These are phyloP conservation scores for Microchrysa polita DNA, from an alignment of 2,888 invertebrate species.

Conservation along the genomic window DNA sequence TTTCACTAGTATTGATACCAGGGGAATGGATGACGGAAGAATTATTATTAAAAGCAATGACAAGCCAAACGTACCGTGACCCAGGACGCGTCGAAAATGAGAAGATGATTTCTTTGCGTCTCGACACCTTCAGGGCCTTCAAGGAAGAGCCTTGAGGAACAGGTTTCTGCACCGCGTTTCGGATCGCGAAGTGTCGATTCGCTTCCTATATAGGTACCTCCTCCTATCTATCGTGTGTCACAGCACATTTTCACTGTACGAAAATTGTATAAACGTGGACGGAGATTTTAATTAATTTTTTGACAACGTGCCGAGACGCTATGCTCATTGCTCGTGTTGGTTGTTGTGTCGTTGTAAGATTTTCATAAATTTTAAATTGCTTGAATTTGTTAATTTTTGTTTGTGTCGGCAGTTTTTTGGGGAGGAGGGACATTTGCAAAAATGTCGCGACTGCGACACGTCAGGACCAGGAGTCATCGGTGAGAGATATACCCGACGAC, in stretches of 20 bases:
- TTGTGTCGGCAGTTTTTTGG: too few relatives aligned
- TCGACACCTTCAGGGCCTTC: conserved; percentile 14
- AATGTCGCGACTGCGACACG: too few relatives aligned
- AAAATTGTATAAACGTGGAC: too few relatives aligned
- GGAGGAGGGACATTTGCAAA: too few relatives aligned
- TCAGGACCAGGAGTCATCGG: too few relatives aligned
- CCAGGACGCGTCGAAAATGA: conserved; percentile 21
- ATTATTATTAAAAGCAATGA: conserved; percentile 49
- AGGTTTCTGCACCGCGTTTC: neutral
- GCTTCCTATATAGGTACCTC: too few relatives aligned
- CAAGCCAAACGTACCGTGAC: conserved; percentile 16
- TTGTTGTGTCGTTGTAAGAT: neutral
- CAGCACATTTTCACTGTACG: too few relatives aligned
- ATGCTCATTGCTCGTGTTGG: too few relatives aligned
- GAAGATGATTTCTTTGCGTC: conserved; percentile 37
- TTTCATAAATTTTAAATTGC: conserved; percentile 36
- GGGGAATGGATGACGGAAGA: conserved; percentile 41
- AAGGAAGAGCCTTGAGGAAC: too few relatives aligned
- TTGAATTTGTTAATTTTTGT: conserved; percentile 21
- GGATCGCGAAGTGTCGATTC: too few relatives aligned
- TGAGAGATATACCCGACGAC: too few relatives aligned
- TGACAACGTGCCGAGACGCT: neutral
- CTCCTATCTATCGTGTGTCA: too few relatives aligned
- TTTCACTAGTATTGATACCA: conserved; percentile 46
- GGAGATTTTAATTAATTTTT: conserved; percentile 43